phyloP scores from a whole-genome alignment of 2,113 vertebrate species.

The Leptobrachium ailaonicum region DNA sequence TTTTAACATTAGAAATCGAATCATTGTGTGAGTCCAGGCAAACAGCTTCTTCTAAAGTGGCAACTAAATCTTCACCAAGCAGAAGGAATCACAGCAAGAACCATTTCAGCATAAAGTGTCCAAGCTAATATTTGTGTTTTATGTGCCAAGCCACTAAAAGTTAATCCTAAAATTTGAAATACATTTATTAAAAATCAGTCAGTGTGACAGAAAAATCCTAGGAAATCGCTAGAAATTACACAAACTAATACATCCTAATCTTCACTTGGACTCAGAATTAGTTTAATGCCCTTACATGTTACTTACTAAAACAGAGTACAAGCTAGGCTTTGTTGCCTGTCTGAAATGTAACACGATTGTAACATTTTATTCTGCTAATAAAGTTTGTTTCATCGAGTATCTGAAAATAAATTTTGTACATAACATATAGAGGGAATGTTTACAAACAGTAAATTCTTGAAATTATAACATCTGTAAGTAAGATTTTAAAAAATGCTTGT shows the following conservation, averaged over 20 bases:
- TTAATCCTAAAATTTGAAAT: slow-evolving; percentile 7
- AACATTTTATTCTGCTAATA: background rate
- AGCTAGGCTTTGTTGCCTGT: background rate
- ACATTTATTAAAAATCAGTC: slow-evolving; percentile 1
- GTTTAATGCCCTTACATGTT: background rate
- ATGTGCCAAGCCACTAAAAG: slow-evolving; percentile 10
- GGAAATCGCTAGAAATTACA: background rate
- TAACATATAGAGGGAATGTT: too few relatives aligned
- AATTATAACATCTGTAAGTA: too few relatives aligned
- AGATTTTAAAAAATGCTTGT: too few relatives aligned
- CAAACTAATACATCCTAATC: background rate
- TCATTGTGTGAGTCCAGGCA: too few relatives aligned
- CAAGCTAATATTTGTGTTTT: slow-evolving; percentile 26
- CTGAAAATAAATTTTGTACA: background rate
- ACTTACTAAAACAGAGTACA: background rate
- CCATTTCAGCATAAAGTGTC: background rate
- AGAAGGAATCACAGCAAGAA: background rate
- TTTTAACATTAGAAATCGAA: too few relatives aligned
- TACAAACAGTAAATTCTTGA: too few relatives aligned
- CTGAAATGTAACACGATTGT: background rate
- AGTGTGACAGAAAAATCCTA: slow-evolving; percentile 1
- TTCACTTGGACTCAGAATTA: background rate
- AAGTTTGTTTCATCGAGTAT: background rate
- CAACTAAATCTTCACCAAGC: too few relatives aligned
- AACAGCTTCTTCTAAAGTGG: too few relatives aligned